phyloP scores from a whole-genome alignment of 2,113 vertebrate genomes.

The Hystrix cristata region DNA sequence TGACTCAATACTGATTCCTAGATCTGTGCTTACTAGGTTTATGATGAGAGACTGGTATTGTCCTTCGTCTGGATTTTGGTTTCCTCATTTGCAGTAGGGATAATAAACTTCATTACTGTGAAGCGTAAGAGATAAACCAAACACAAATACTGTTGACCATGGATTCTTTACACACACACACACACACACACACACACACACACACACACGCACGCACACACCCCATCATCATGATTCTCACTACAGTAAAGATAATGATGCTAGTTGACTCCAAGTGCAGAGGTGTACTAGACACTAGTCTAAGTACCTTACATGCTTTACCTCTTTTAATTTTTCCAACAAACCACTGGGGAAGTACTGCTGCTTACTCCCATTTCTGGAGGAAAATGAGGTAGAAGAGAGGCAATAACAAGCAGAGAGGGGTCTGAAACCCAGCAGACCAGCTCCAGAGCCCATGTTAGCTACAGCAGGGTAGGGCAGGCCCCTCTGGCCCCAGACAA shows the following conservation, averaged over 20 bases:
- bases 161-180: not conserved
- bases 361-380: not conserved
- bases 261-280: not conserved
- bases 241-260: not conserved
- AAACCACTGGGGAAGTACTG: not conserved
- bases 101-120: not conserved
- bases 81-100: not conserved
- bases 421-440: not conserved
- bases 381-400: conserved; percentile 7
- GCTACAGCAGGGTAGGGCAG: not conserved
- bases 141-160: not conserved
- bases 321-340: conserved; percentile 7
- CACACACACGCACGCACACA: not conserved
- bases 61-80: not conserved
- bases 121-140: not conserved
- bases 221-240: not conserved
- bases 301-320: not conserved
- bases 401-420: not conserved
- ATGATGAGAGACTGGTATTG: not conserved
- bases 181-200: not conserved
- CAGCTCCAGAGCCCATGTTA: not conserved
- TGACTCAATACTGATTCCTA: not conserved
- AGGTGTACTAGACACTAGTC: not conserved
- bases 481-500: not conserved
- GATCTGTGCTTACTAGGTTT: not conserved